Evolutionary conservation across 2,797 vertebrate species (phyloP), one percentile per base, ranked within the genome.

Genomic region (Tragelaphus eurycerus): DNA sequence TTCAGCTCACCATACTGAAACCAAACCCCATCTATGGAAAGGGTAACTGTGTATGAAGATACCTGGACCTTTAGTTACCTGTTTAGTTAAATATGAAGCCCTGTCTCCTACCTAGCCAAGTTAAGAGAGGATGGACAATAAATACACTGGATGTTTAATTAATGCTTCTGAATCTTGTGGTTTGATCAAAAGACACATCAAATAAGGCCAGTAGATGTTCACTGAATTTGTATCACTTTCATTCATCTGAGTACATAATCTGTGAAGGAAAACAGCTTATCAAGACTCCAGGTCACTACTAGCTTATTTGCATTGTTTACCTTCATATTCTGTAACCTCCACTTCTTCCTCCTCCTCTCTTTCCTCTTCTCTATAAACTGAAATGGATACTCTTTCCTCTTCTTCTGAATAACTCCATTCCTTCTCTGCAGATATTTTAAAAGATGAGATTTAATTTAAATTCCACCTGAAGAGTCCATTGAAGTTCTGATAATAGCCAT

Each of bases 381-480:
- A 98, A 93, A 98, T 0, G 23, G 97, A 97, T 5, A 97, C 93
- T 76, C 94, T 85, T 86, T 98, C 97, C 59, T 98, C 98, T 74
- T 93, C 84, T 97, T 98, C 98, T 96, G 98, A 98, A 94, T 99
- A 99, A 96, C 96, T 71, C 99, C 99, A 99, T 97, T 98, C 97
- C 96, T 99, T 98, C 92, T 98, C 97, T 97, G 98, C 78, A 76
- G 96, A 93, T 92, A 98, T 89, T 98, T 99, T 97, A 98, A 98
- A 98, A 97, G 95, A 98, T 93, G 98, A 98, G 90, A 62, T 96
- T 96, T 93, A 88, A n/a, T 89, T 98, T 85, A 92, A 96, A 84
- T 85, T 88, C 43, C 71, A 52, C 48, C 29, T 60, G 21, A 83
- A 55, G 23, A 38, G 21, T 78, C 57, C 2, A 0, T 0, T 79